Evolutionary conservation across 2,797 vertebrate species (phyloP), one percentile per base, ranked within the genome.

Genomic region (Megaceryle alcyon): DNA sequence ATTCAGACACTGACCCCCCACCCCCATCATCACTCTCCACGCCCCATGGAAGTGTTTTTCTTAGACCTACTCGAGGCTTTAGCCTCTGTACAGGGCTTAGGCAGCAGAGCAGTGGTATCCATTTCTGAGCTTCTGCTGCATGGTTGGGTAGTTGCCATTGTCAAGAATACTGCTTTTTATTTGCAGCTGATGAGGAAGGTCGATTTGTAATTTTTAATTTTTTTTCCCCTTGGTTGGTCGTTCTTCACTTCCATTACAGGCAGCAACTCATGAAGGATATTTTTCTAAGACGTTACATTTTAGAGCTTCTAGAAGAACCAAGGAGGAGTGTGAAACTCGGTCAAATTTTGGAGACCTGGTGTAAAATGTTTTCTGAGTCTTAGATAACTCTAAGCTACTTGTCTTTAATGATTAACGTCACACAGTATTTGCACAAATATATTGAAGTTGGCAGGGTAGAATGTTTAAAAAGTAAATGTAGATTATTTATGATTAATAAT

Each of bases 61-160:
- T 33, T 48, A 39, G 10, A 37, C 5, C 16, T 70, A 0, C 9
- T 39, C 4, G 20, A 54, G 33, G 41, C 48, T 35, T 31, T 53
- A 44, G 7, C 26, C 2, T 0, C 28, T 61, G 0, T 11, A 0
- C 1, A 8, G 23, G 31, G 23, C n/a, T 44, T 7, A 3, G 53
- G 4, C 22, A 53, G 56, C 18, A 46, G 29, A 61, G 49, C 46
- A 63, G 3, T 3, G 20, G 16, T 14, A 14, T 11, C 13, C 10
- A 12, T 46, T 73, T n/a, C 23, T 61, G 79, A 59, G 20, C 53
- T 79, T 26, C 29, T 65, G 33, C 29, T 51, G 66, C 37, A 13
- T 35, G 9, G 23, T 53, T 18, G 9, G 15, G 41, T 37, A 63
- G 56, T 25, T 59, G 15, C 56, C 28, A 14, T n/a, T 79, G 49